Percentiles rank a stretch among this genome's conserved stretches.
Conservation (phyloP, 2,797 vertebrate genomes). For the Pseudomugil gertrudae region DNA sequence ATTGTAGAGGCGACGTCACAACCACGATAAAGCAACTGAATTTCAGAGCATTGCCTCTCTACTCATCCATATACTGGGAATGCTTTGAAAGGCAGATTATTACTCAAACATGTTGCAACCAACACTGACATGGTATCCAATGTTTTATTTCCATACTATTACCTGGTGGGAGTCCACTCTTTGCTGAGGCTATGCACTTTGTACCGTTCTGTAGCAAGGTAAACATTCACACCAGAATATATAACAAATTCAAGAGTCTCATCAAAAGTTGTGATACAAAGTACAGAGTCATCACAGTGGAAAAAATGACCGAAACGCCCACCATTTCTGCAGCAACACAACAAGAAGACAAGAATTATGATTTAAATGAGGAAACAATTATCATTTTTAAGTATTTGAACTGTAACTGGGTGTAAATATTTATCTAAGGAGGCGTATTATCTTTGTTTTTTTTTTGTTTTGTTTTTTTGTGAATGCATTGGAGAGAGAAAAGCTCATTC, state of each 20-base stretch:
- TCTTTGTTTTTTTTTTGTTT: conserved; percentile 5
- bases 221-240: conserved; percentile 41
- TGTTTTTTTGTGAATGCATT: conserved; percentile 38
- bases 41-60: conserved; percentile 50
- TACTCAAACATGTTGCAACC: conserved; percentile 41
- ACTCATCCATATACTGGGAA: conserved; percentile 68
- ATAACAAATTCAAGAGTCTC: conserved; percentile 16
- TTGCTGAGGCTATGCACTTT: conserved; percentile 66
- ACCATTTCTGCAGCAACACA: conserved; percentile 43
- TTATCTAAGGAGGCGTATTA: conserved; percentile 26
- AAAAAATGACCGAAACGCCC: conserved; percentile 29
- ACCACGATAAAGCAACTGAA: conserved; percentile 23
- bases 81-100: conserved; percentile 56
- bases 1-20: conserved; percentile 24
- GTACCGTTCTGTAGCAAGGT: conserved; percentile 61
- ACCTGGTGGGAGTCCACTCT: conserved; percentile 40
- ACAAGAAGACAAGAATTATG: conserved; percentile 22
- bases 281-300: conserved; percentile 31
- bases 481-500: conserved; percentile 58
- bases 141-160: conserved; percentile 46
- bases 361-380: conserved; percentile 29
- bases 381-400: conserved; percentile 45
- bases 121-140: conserved; percentile 36
- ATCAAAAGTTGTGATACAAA: conserved; percentile 16
- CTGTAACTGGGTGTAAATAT: conserved; percentile 50